Evolutionary conservation across 2,888 invertebrate species (phyloP), one percentile per base, ranked within the genome.

Genomic region (Cheilosia pagana): DNA sequence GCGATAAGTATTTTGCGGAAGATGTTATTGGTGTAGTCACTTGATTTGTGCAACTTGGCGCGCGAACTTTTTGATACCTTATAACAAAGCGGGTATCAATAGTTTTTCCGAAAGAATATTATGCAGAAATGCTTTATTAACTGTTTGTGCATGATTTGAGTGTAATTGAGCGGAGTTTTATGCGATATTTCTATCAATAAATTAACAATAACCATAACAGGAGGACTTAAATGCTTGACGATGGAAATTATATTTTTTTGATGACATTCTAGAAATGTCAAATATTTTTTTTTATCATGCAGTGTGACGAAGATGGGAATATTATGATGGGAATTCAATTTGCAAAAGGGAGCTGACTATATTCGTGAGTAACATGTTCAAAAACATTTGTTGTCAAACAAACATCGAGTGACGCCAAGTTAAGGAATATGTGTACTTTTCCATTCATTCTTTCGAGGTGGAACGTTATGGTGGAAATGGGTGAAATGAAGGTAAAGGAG

Each of bases 241-340:
- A 68, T 53, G 35, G 57, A 78, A 78, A 65, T 41, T 71, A 53
- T 67, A 55, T 45, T 65, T 74, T 74, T 76, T 68, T 83, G 74
- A 83, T 83, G 83, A 83, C 83, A 83, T 79, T 83, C 50, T 63
- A 21, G 52, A 70, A 70, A 68, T 65, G 83, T 79, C 83, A 83
- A 55, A 71, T 57, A 25, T 52, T 35, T 28, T 8, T n/a, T 45
- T 31, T 63, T 68, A 48, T 39, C 39, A 19, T 55, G 23, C 14
- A 50, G 50, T 23, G n/a, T 16, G 21, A 77, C 7, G 7, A 67
- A 45, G 65, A 65, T 28, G 4, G 12, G 1, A 8, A 12, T 14
- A 35, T 39, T 16, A 2, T 1, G 3, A 10, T 16, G 12, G 0
- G 10, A 35, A 25, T 8, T 43, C 0, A 1, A 35, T 45, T 16